These are phyloP conservation scores for Streptopelia turtur DNA, from an alignment of 2,797 vertebrate species.

Conservation along the genomic window DNA sequence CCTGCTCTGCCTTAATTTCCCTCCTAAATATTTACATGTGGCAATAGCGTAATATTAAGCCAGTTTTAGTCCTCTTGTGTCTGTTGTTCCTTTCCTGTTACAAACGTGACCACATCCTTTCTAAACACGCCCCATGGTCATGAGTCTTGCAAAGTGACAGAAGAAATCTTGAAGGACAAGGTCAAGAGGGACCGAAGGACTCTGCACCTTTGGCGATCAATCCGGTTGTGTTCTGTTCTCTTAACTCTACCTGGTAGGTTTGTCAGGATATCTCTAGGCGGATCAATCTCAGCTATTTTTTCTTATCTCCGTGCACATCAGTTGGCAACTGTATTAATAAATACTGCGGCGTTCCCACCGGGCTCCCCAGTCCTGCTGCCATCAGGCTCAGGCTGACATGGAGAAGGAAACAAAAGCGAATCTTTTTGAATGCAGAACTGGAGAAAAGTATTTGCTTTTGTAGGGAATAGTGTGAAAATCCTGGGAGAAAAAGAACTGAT, in stretches of 20 bases:
- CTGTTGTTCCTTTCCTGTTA: not conserved
- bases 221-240: not conserved
- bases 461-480: not conserved
- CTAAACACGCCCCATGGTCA: not conserved
- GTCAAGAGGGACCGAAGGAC: not conserved
- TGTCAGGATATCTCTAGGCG: not conserved
- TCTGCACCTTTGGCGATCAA: not conserved
- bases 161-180: not conserved
- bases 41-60: not conserved
- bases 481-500: not conserved
- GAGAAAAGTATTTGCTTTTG: not conserved
- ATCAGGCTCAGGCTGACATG: not conserved
- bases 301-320: not conserved
- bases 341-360: not conserved
- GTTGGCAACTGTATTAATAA: not conserved
- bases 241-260: not conserved
- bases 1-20: not conserved
- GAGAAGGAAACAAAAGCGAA: not conserved
- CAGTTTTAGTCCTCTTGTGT: fast-evolving
- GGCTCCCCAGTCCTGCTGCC: not conserved
- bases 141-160: not conserved
- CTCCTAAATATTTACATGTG: not conserved
- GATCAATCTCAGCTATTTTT: not conserved
- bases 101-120: not conserved
- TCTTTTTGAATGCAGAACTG: not conserved